Evolutionary conservation across 2,797 vertebrate species (phyloP).

Genomic region (Pseudocheirus occidentalis): DNA sequence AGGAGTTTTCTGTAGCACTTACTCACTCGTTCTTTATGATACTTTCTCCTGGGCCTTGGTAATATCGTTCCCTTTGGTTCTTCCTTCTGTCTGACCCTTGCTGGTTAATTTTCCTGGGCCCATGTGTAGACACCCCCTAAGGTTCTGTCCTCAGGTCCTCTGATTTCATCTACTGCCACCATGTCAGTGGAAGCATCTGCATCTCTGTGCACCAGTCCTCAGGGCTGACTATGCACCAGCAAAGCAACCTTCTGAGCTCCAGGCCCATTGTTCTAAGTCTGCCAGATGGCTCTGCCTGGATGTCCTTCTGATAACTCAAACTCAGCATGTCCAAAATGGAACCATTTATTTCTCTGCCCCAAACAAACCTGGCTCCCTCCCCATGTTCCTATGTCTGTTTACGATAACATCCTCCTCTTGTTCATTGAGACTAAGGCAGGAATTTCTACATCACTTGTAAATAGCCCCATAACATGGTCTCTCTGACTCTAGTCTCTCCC

Average conservation of each 20-base stretch:
- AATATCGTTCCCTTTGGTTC: background rate
- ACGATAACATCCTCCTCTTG: background rate
- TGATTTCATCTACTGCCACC: background rate
- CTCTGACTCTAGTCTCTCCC: background rate
- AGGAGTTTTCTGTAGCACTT: background rate
- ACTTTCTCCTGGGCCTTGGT: background rate
- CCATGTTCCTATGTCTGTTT: background rate
- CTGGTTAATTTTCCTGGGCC: background rate
- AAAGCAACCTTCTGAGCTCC: background rate
- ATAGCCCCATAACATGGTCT: background rate
- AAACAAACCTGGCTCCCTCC: background rate
- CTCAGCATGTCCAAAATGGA: background rate
- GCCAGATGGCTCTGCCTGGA: background rate
- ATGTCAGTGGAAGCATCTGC: background rate
- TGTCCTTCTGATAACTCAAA: background rate
- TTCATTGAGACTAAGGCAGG: background rate
- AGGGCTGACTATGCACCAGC: background rate
- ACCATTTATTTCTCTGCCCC: background rate
- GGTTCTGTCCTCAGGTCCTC: background rate
- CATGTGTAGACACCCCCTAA: background rate
- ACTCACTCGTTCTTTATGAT: background rate
- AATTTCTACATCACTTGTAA: background rate
- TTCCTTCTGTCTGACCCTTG: background rate
- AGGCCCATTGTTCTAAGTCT: background rate
- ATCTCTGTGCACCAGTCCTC: background rate